Base-by-base conservation (phyloP, 2,888 invertebrate genomes). In the Xestia c-nigrum region DNA sequence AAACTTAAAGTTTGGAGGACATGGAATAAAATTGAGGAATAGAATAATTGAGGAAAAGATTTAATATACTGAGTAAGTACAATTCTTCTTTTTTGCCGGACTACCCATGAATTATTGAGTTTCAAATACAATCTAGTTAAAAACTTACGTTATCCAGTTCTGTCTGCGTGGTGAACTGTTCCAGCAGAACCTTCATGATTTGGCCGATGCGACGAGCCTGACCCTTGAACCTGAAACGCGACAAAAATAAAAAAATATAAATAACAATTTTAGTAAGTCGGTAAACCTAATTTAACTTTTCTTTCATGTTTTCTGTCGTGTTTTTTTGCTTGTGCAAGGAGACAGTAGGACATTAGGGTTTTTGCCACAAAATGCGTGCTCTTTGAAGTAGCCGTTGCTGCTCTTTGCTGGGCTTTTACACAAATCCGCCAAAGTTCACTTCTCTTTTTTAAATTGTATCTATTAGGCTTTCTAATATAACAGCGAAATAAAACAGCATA, bases 71-170 rank as follows among this genome's bases (percentile, higher is more conserved):
- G n/a, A n/a, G n/a, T n/a, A n/a, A n/a, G n/a, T n/a, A n/a, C n/a
- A n/a, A n/a, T n/a, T n/a, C n/a, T n/a, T n/a, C n/a, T n/a, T n/a
- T n/a, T n/a, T n/a, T n/a, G n/a, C n/a, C n/a, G n/a, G n/a, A n/a
- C n/a, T n/a, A n/a, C n/a, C n/a, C n/a, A n/a, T n/a, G 10, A 0
- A 55, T 14, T 14, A 24, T 57, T 57, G 57, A 59, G 31, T 16
- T 59, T 31, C 0, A 59, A 59, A 59, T 31, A 59, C 31, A 6
- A 57, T 57, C 3, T 40, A 63, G n/a, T 14, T 63, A 12, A 64
- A 9, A n/a, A 70, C 68, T 89, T 91, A 97, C 96, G 92, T 95
- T 92, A 73, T 96, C 92, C 2, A 95, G 91, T 83, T 96, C 95
- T 81, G 90, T 87, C 81, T 95, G 92, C 0, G 94, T 92, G 0